A percentile compares a stretch with the other conserved stretches of the same genome.
Evolutionary conservation across 2,113 vertebrate species (phyloP).

Genomic region (Vulpes ferrilata): DNA sequence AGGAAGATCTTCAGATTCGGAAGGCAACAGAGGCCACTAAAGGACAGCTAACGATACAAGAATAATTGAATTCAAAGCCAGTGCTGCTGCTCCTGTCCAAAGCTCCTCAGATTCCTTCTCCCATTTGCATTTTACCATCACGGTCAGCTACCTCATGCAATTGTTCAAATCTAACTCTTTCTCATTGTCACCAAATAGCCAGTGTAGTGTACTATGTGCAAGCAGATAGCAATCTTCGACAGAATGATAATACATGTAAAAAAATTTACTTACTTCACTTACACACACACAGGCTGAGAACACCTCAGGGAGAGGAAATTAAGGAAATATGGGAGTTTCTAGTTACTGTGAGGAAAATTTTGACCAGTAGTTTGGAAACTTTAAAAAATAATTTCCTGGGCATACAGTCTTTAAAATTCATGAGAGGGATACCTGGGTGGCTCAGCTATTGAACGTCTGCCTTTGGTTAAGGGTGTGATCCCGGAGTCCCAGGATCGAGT

Average conservation of each 20-base stretch:
- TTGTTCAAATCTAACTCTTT: neutral
- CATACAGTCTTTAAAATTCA: neutral
- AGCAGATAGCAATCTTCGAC: neutral
- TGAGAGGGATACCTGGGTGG: neutral
- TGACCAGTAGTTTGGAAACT: neutral
- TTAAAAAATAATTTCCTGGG: neutral
- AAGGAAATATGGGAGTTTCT: neutral
- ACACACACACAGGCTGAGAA: neutral
- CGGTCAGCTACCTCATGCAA: neutral
- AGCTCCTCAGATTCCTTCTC: neutral
- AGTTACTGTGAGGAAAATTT: neutral
- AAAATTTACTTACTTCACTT: neutral
- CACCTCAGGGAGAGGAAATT: fast-evolving
- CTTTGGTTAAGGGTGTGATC: too few species aligned
- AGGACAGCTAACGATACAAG: neutral
- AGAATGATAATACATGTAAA: neutral
- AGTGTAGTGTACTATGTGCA: neutral
- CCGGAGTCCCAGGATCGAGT: too few species aligned
- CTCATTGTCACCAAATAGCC: neutral
- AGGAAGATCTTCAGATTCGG: neutral
- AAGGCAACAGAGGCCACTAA: neutral
- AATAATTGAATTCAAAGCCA: neutral
- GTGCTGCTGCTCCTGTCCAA: fast-evolving
- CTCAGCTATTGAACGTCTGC: too few species aligned
- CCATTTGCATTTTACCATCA: neutral